These are phyloP conservation scores for Pammene aurita DNA, from an alignment of 2,888 invertebrate genomes.

Conservation along the genomic window DNA sequence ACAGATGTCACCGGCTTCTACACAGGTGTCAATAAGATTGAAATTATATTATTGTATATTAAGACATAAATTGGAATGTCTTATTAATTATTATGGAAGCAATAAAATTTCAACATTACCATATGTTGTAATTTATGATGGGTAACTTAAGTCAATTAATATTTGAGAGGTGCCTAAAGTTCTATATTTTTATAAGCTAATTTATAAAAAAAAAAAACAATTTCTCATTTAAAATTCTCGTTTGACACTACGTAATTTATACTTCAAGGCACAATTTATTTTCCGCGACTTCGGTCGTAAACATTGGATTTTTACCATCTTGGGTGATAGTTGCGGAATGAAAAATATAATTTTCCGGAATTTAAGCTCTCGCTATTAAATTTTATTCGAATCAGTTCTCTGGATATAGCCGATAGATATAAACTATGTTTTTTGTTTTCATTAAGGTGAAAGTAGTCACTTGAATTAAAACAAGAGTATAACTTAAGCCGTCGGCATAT, in stretches of 20 bases:
- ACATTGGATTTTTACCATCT: constrained; percentile 47
- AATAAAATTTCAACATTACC: constrained; percentile 15
- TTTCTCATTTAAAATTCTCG: neutral
- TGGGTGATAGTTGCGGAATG: neutral
- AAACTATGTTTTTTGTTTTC: too few relatives aligned
- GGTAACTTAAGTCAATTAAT: constrained; percentile 10
- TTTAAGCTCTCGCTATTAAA: neutral
- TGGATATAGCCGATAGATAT: neutral
- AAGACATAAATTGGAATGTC: constrained; percentile 8
- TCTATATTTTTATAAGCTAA: constrained; percentile 1
- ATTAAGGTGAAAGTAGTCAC: too few relatives aligned
- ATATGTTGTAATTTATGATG: constrained; percentile 20
- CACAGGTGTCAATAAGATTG: constrained; percentile 29
- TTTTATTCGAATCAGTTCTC: too few relatives aligned
- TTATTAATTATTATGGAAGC: constrained; percentile 14
- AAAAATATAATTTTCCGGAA: neutral
- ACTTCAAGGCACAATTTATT: too few relatives aligned
- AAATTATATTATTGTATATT: constrained; percentile 4
- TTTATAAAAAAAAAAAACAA: too few relatives aligned
- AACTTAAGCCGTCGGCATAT: too few relatives aligned
- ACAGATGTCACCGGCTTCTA: constrained; percentile 19
- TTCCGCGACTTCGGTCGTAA: too few relatives aligned
- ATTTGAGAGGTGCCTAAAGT: neutral
- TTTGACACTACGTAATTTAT: constrained; percentile 12
- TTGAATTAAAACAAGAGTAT: too few relatives aligned